Evolutionary conservation across 1,140 invertebrate species (phyloP).

Genomic region (Drosophila lowei): DNA sequence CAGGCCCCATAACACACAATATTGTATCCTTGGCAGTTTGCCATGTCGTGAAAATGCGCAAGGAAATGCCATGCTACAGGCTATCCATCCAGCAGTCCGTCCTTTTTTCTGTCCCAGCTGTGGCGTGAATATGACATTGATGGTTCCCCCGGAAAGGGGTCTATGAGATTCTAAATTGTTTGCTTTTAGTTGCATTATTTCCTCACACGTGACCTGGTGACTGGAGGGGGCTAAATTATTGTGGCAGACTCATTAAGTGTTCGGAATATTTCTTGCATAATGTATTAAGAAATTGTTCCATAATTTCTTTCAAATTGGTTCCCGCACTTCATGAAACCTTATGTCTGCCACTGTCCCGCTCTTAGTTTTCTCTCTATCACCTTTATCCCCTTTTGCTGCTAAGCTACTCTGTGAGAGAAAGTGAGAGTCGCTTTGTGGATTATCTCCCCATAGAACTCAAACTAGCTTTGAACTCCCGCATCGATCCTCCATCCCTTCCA

Average conservation of each 20-base stretch:
- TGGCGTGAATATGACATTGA: slow-evolving; percentile 9
- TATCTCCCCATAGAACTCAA: too few relatives aligned
- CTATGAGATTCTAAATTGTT: slow-evolving; percentile 49
- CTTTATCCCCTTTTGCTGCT: too few relatives aligned
- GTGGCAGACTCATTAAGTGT: slow-evolving; percentile 52
- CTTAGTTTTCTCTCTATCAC: too few relatives aligned
- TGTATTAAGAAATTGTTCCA: not conserved
- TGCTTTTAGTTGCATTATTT: slow-evolving; percentile 62
- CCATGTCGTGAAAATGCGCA: slow-evolving; percentile 47
- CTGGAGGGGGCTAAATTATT: slow-evolving; percentile 25
- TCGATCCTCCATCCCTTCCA: slow-evolving; percentile 24
- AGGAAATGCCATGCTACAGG: slow-evolving; percentile 40
- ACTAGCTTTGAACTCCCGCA: not conserved
- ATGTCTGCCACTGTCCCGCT: too few relatives aligned
- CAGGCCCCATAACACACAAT: slow-evolving; percentile 10
- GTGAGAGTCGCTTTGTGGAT: too few relatives aligned
- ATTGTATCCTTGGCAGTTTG: slow-evolving; percentile 46
- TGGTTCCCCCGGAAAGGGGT: not conserved
- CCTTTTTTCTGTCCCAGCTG: slow-evolving; percentile 27
- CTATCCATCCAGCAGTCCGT: not conserved
- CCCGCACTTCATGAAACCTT: too few relatives aligned
- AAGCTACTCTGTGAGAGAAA: too few relatives aligned
- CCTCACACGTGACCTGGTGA: slow-evolving; percentile 51
- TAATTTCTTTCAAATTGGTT: too few relatives aligned
- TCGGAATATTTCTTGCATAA: slow-evolving; percentile 25